These are phyloP conservation scores for Hemicentrotus pulcherrimus DNA, from an alignment of 35 echinoderm and acorn worm genomes.

Conservation along the genomic window DNA sequence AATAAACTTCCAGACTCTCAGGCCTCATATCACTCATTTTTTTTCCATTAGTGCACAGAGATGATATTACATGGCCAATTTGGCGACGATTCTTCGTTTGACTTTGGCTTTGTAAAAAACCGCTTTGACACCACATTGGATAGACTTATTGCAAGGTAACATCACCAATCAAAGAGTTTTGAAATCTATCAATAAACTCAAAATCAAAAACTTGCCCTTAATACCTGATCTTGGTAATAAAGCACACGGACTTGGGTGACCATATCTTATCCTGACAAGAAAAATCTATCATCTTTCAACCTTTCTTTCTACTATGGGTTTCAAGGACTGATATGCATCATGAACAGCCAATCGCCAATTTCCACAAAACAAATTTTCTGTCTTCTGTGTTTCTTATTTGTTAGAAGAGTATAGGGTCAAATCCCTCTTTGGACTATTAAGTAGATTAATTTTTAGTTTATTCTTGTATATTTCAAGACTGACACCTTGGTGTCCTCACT, in stretches of 20 bases:
- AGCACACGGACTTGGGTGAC: not conserved
- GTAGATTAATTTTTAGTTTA: no score
- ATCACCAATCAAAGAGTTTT: not conserved
- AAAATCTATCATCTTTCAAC: not conserved
- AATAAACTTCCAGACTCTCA: constrained; percentile 39
- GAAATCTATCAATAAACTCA: not conserved
- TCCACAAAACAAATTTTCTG: not conserved
- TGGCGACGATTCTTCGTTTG: not conserved
- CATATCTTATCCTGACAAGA: not conserved
- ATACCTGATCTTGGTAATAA: not conserved
- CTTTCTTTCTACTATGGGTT: not conserved
- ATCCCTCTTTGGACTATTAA: no score
- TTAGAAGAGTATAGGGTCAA: no score
- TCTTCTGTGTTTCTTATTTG: no score
- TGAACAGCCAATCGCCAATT: not conserved
- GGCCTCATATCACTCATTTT: constrained; percentile 28
- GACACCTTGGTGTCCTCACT: no score
- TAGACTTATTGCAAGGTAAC: not conserved
- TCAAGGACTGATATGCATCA: not conserved
- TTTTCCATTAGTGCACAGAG: not conserved
- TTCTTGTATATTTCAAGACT: no score
- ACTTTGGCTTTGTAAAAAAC: constrained; percentile 5
- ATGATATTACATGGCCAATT: constrained; percentile 29
- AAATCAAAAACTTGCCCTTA: not conserved
- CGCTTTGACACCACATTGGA: not conserved